These are phyloP conservation scores for Siphamia tubifer DNA, from an alignment of 2,113 vertebrate genomes.

Conservation along the genomic window DNA sequence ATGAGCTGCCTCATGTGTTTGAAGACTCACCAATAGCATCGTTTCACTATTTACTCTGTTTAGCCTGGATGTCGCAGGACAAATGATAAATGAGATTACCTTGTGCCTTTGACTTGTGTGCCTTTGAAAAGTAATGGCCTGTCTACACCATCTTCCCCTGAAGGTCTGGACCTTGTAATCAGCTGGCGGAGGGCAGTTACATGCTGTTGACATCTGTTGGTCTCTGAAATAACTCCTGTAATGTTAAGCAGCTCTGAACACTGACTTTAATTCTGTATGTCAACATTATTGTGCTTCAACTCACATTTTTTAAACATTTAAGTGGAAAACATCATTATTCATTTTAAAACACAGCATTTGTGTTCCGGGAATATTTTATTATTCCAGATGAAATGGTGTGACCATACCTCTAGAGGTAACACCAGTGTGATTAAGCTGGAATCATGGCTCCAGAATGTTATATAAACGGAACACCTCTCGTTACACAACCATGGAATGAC, in stretches of 20 bases:
- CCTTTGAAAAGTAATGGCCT: slow-evolving; percentile 31
- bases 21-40: slow-evolving; percentile 38
- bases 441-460: too few species aligned
- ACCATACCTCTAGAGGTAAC: too few species aligned
- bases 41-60: slow-evolving; percentile 36
- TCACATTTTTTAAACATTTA: neutral
- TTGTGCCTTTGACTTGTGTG: neutral
- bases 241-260: neutral
- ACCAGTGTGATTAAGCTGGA: too few species aligned
- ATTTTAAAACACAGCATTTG: too few species aligned
- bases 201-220: neutral
- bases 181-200: neutral
- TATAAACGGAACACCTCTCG: too few species aligned
- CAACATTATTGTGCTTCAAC: too few species aligned
- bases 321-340: neutral
- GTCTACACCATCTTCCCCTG: slow-evolving; percentile 39
- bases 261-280: neutral
- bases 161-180: slow-evolving; percentile 21
- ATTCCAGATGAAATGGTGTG: too few species aligned
- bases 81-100: slow-evolving; percentile 50
- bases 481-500: too few species aligned
- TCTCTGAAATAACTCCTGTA: neutral
- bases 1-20: slow-evolving; percentile 44
- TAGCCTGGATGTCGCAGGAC: slow-evolving; percentile 28
- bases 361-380: too few species aligned